Evolutionary conservation across 2,113 vertebrate species (phyloP), one percentile per base, ranked within the genome.

Genomic region (Tiliqua scincoides): DNA sequence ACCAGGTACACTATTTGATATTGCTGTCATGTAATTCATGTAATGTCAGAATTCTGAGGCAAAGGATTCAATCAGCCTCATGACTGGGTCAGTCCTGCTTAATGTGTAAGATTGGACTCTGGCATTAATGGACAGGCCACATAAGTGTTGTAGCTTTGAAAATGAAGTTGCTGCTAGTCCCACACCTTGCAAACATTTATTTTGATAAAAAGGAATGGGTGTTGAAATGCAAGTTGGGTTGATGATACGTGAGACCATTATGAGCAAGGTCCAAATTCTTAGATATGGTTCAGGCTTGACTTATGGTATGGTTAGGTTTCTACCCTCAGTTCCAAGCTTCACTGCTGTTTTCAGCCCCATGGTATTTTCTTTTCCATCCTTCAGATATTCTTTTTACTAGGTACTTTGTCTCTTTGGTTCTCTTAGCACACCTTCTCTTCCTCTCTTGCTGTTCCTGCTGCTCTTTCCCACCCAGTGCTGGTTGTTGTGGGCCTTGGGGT

Each of bases 1-100:
- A 67, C 94, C 97, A 97, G 98, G 99, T 99, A 97, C 83, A 83
- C 85, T 61, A 37, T 12, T 52, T 27, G n/a, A 21, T 27, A 86
- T 2, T 88, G 2, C 4, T 84, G 85, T 82, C 27, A 83, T n/a
- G n/a, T n/a, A n/a, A n/a, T n/a, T n/a, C n/a, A n/a, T n/a, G n/a
- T n/a, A n/a, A n/a, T n/a, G n/a, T n/a, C n/a, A n/a, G n/a, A n/a
- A n/a, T n/a, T n/a, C n/a, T 48, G 43, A 48, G 43, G 43, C 43
- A 48, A 48, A 5, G 43, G 43, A 48, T 48, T 48, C 43, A 48
- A 48, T 8, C 43, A 48, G 43, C 43, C 43, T 48, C 43, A 48
- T 48, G 43, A 48, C 43, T 48, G 43, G 43, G 43, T 8, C 8
- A 5, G 43, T 48, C 8, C 43, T 48, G 43, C 43, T 48, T 48